phyloP scores from a whole-genome alignment of 2,113 vertebrate genomes.

The Vidua macroura region DNA sequence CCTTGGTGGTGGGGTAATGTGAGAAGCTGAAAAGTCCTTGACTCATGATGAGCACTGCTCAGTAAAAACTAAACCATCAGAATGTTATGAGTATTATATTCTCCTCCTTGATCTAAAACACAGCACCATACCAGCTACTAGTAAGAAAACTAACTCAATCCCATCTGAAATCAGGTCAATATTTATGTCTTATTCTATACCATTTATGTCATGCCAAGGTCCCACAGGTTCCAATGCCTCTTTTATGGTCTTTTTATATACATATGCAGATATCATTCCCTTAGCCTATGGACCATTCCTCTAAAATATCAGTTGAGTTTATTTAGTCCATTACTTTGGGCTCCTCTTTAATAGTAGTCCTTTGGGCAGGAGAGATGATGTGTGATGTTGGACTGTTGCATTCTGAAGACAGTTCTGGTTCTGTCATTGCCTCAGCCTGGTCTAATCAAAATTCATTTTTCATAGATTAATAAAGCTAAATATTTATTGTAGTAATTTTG shows the following conservation, averaged over 20 bases:
- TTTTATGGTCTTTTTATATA: background rate
- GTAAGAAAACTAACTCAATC: background rate
- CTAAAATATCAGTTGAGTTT: background rate
- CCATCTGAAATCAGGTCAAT: background rate
- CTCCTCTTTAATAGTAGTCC: background rate
- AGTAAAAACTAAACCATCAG: background rate
- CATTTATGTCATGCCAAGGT: background rate
- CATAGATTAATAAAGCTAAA: background rate
- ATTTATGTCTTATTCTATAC: background rate
- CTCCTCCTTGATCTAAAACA: background rate
- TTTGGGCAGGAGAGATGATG: background rate
- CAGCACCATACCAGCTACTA: background rate
- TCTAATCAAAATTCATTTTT: background rate
- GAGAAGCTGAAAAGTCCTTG: background rate
- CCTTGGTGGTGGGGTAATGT: background rate
- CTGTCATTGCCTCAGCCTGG: background rate
- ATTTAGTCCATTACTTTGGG: background rate
- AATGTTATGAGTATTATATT: background rate
- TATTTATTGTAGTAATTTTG: background rate
- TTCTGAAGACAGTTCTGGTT: background rate
- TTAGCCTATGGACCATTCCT: background rate
- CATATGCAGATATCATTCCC: background rate
- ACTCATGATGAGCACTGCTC: background rate
- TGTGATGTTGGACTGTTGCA: background rate
- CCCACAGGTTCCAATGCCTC: background rate